Evolutionary conservation across 2,113 vertebrate species (phyloP), one percentile per base, ranked within the genome.

Genomic region (Chascanopsetta lugubris): DNA sequence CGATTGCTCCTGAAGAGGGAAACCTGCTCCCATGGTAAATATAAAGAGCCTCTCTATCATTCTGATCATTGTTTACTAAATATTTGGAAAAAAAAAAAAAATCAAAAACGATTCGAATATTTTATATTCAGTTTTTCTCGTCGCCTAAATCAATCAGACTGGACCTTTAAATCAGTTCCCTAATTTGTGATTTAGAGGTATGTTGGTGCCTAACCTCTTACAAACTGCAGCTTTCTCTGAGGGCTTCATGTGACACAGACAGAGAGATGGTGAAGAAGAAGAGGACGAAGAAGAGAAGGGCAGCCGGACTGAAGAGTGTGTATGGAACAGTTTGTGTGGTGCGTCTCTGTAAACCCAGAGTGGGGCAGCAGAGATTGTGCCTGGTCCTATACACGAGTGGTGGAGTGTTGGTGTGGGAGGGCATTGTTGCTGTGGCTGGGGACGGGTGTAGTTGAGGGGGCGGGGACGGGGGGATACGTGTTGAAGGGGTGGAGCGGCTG

Each of bases 401-500:
- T 93, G 62, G 92, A 93, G 87, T 98, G 95, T 94, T 98, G 94
- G 94, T 99, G 94, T 90, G 98, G 89, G 87, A 92, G 90, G 79
- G 91, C 92, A 78, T 92, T 98, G 97, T 98, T 97, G 96, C 93
- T 98, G 94, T 92, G 97, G 93, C 86, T 96, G 92, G 83, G 94
- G 88, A 83, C 93, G 63, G 83, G 96, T 87, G 96, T 95, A 63
- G 94, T 95, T 82, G 94, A 95, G 64, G 96, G 96, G 89, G 96
- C 94, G 72, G 96, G 96, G 87, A 95, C 94, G 0, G 90, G 92
- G 0, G 96, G 98, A 80, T 97, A 99, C 20, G 97, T 97, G 85
- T 98, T 98, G 92, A 99, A 98, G 87, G 96, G 96, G 88, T 98
- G 97, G 86, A 98, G 91, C 82, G 97, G 94, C 22, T 97, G 96